phyloP scores from a whole-genome alignment of 2,888 invertebrate genomes.

The Amiota minor region DNA sequence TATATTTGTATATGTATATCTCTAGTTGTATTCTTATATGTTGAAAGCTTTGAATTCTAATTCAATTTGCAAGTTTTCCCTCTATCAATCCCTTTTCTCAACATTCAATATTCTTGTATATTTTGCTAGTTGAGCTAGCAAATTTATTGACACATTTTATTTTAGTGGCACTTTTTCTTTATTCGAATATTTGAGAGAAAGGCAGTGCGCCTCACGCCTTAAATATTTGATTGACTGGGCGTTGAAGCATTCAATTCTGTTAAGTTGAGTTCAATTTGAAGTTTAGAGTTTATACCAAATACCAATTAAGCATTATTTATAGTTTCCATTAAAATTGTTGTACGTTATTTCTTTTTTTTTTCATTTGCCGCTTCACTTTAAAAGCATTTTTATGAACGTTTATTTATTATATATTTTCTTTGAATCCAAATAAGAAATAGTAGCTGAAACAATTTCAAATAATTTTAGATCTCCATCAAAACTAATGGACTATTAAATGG shows the following conservation, averaged over 20 bases:
- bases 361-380: too few species aligned
- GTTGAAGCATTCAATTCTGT: background rate
- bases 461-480: too few species aligned
- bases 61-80: slow-evolving; percentile 12
- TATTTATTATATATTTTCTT: too few species aligned
- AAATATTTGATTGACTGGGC: slow-evolving; percentile 9
- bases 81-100: background rate
- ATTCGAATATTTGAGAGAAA: background rate
- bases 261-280: background rate
- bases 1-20: background rate
- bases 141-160: slow-evolving; percentile 64
- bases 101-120: background rate
- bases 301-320: slow-evolving; percentile 16
- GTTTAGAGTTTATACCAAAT: background rate
- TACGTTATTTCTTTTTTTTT: too few species aligned
- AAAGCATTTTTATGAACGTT: too few species aligned
- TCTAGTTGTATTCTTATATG: background rate
- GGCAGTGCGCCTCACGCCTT: background rate
- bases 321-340: slow-evolving; percentile 1
- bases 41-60: slow-evolving; percentile 28
- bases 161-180: slow-evolving; percentile 36
- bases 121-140: slow-evolving; percentile 3
- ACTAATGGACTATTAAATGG: too few species aligned
- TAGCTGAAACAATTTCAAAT: too few species aligned
- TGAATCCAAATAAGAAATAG: too few species aligned